Percentiles rank a stretch among this genome's conserved stretches.
phyloP scores from a whole-genome alignment of 35 echinoderm and acorn worm genomes.

The Eucidaris tribuloides region DNA sequence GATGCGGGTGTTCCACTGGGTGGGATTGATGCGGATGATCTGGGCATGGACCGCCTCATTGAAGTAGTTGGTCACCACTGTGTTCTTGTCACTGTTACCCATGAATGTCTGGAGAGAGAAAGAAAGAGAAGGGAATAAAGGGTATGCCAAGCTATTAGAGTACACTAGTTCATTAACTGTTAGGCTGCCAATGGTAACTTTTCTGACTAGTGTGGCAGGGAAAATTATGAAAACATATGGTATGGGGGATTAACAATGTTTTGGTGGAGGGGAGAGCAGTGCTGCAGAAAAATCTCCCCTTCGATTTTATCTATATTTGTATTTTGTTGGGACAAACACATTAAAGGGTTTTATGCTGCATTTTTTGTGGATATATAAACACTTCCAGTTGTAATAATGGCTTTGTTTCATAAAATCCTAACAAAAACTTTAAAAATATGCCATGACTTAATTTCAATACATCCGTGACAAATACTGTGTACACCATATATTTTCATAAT shows the following conservation, averaged over 20 bases:
- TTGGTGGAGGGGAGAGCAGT: neutral
- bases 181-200: neutral
- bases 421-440: no score
- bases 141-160: neutral
- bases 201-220: neutral
- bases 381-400: no score
- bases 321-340: no score
- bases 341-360: no score
- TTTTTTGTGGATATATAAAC: no score
- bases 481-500: no score
- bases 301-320: no score
- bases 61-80: conserved; percentile 46
- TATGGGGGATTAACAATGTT: neutral
- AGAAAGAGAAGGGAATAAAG: neutral
- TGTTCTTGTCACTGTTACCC: conserved; percentile 41
- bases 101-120: conserved; percentile 15
- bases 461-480: no score
- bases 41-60: neutral
- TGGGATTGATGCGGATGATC: neutral
- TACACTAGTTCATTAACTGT: neutral
- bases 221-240: neutral
- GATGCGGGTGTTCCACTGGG: neutral
- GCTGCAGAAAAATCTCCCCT: no score
- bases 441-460: no score
- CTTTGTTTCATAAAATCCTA: no score